Base-by-base conservation (phyloP, 2,888 invertebrate species). In the Panopea generosa region DNA sequence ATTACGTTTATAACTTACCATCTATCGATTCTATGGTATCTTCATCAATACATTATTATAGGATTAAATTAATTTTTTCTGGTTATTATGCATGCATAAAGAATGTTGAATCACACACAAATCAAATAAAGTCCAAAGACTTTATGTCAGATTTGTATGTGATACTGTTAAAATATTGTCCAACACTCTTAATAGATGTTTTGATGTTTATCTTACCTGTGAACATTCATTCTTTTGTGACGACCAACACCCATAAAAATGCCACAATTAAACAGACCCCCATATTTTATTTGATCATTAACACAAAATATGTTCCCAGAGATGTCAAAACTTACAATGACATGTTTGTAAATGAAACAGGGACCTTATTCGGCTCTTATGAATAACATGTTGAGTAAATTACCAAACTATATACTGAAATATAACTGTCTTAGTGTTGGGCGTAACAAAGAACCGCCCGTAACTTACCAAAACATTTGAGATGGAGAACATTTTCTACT, bases 231-330 rank as follows among this genome's bases (percentile, higher is more conserved):
- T 40, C 40, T 40, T 40, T 40, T 40, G 40, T 40, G 40, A 40
- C 40, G 40, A 40, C 40, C 40, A 40, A 40, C 40, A 40, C 40
- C 40, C 40, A 40, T 40, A 40, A 40, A 40, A 40, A 40, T 40
- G 40, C 16, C 40, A 11, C 40, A 40, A 40, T 11, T 40, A 40
- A 40, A 40, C 40, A 40, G 40, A 40, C 40, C 40, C 40, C 40
- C 40, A 40, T 40, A 40, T 40, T 40, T 40, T 11, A 40, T 40
- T 40, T 16, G 40, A 40, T 40, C 40, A 16, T 40, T 40, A 40
- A 40, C 40, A 40, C 40, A 40, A 40, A 40, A 40, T 40, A 40
- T 40, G 40, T 40, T 11, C 40, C 40, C 40, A 16, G 40, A 40
- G 16, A 40, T 40, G 40, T 40, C 40, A 40, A 40, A 40, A 40